These are phyloP conservation scores for Bombyx huttoni DNA, from an alignment of 2,888 invertebrate species.

Conservation along the genomic window DNA sequence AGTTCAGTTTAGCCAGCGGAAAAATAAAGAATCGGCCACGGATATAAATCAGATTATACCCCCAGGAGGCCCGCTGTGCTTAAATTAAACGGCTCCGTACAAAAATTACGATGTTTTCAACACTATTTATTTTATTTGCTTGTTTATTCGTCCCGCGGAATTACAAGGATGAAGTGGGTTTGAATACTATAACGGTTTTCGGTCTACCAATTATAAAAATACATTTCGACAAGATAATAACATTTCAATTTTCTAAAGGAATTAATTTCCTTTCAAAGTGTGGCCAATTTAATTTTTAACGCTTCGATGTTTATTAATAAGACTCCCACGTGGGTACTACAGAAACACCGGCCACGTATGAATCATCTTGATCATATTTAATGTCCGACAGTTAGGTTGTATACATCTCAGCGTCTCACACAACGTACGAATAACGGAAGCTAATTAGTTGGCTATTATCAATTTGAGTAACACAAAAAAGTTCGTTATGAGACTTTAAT, in stretches of 20 bases:
- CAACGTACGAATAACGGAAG: not conserved
- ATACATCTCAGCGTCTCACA: not conserved
- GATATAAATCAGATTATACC: conserved; percentile 56
- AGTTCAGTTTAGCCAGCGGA: conserved; percentile 27
- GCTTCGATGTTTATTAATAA: conserved; percentile 4
- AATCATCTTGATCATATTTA: conserved; percentile 2
- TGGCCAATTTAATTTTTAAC: conserved; percentile 2
- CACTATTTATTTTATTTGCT: conserved; percentile 24
- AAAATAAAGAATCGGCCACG: conserved; percentile 34
- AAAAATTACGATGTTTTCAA: conserved; percentile 47
- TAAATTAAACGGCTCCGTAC: conserved; percentile 48
- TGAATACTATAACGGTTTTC: conserved; percentile 2
- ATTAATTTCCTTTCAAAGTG: conserved; percentile 3
- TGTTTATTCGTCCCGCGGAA: conserved; percentile 14
- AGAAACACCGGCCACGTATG: conserved; percentile 2
- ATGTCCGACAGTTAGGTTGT: conserved; percentile 1
- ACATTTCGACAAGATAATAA: conserved; percentile 2
- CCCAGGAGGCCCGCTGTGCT: conserved; percentile 31
- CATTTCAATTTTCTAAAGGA: not conserved
- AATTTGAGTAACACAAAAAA: not conserved
- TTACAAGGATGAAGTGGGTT: conserved; percentile 6
- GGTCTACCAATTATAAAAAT: conserved; percentile 1
- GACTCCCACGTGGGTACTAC: conserved; percentile 1
- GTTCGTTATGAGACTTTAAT: not conserved
- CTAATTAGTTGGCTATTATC: not conserved